phyloP scores from a whole-genome alignment of 1,140 invertebrate species.

The Sinonovacula constricta region DNA sequence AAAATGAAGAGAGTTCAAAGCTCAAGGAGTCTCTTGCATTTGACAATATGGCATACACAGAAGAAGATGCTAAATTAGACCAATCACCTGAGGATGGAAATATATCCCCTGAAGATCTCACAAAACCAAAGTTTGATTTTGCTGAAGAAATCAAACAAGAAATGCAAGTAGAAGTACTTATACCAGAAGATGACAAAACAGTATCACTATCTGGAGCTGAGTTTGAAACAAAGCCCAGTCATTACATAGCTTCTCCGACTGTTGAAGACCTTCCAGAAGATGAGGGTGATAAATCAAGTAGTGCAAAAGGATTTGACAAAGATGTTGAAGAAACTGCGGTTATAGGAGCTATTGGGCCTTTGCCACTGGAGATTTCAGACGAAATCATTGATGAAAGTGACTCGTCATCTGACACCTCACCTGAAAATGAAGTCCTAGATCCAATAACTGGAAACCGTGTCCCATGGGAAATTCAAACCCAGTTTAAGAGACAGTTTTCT shows the following conservation, averaged over 20 bases:
- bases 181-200: constrained; percentile 39
- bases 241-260: constrained; percentile 18
- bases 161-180: background rate
- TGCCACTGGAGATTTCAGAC: constrained; percentile 11
- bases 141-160: constrained; percentile 59
- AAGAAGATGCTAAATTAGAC: constrained; percentile 71
- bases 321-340: constrained; percentile 44
- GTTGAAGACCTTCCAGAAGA: constrained; percentile 39
- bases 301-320: constrained; percentile 14
- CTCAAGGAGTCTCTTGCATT: constrained; percentile 74
- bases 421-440: constrained; percentile 68
- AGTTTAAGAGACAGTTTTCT: constrained; percentile 74
- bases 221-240: constrained; percentile 26
- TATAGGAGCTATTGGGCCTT: constrained; percentile 32
- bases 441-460: constrained; percentile 60
- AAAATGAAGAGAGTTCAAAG: constrained; percentile 37
- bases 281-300: constrained; percentile 36
- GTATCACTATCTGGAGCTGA: constrained; percentile 36
- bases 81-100: constrained; percentile 48
- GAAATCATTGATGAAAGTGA: constrained; percentile 4
- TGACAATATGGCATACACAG: constrained; percentile 80
- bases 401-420: constrained; percentile 65
- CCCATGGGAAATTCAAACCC: constrained; percentile 73
- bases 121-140: constrained; percentile 67
- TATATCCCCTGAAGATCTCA: constrained; percentile 73